Conservation (phyloP, 2,888 invertebrate genomes). For the Ceraclea dissimilis region DNA sequence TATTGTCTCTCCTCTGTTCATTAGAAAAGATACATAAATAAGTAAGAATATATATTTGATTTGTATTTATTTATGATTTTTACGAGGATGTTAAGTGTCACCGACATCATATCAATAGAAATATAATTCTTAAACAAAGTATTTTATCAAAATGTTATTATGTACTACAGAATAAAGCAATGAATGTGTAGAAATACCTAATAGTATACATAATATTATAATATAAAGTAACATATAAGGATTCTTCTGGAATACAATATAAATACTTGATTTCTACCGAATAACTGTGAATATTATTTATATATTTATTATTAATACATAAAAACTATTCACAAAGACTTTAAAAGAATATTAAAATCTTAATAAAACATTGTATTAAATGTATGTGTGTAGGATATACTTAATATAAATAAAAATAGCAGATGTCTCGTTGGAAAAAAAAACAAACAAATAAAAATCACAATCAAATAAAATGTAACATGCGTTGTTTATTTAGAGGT, state of each 20-base stretch:
- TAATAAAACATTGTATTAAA: constrained; percentile 24
- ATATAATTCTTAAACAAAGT: constrained; percentile 19
- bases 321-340: constrained; percentile 25
- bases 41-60: too few relatives aligned
- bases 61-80: background rate
- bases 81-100: constrained; percentile 7
- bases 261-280: constrained; percentile 4
- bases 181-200: constrained; percentile 22
- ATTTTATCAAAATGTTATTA: constrained; percentile 15
- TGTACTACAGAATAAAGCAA: constrained; percentile 16
- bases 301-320: constrained; percentile 9
- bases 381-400: constrained; percentile 26
- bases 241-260: too few relatives aligned
- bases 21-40: too few relatives aligned
- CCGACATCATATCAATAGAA: constrained; percentile 25
- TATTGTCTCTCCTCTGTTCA: too few relatives aligned
- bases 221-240: constrained; percentile 8
- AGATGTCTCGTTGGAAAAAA: constrained; percentile 24
- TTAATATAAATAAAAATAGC: constrained; percentile 18
- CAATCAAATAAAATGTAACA: constrained; percentile 8
- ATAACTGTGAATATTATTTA: constrained; percentile 16
- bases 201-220: constrained; percentile 20
- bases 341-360: constrained; percentile 18
- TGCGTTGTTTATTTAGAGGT: background rate
- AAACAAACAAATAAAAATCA: constrained; percentile 23